phyloP scores from a whole-genome alignment of 2,888 invertebrate genomes.

The Eupithecia exiguata region DNA sequence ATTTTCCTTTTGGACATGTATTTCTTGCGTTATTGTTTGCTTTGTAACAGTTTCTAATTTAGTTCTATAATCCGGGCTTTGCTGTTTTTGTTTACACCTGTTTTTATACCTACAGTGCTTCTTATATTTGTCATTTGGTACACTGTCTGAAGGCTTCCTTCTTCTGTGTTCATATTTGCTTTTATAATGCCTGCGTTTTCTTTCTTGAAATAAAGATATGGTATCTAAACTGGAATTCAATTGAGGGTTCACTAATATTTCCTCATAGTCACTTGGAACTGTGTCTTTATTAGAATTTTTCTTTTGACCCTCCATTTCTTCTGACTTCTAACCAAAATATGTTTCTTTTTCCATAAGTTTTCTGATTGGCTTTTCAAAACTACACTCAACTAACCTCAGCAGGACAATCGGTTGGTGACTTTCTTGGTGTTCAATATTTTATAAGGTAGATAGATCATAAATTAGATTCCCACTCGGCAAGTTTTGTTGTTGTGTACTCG shows the following conservation, averaged over 20 bases:
- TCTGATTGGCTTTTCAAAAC: neutral
- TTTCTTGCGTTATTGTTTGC: conserved; percentile 26
- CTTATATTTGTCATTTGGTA: neutral
- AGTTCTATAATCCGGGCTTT: conserved; percentile 1
- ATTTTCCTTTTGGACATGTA: conserved; percentile 28
- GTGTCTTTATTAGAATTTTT: neutral
- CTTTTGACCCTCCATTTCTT: conserved; percentile 18
- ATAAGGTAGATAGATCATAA: neutral
- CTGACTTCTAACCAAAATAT: conserved; percentile 10
- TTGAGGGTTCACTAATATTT: conserved; percentile 11
- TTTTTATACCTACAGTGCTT: neutral
- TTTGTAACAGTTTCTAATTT: conserved; percentile 12
- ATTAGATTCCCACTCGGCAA: neutral
- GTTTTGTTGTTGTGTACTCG: neutral
- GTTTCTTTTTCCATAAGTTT: neutral
- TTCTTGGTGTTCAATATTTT: neutral
- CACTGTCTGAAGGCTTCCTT: neutral
- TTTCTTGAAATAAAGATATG: neutral
- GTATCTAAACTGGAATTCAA: conserved; percentile 18
- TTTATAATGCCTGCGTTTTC: conserved; percentile 20
- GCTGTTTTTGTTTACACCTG: conserved; percentile 3
- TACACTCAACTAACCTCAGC: neutral
- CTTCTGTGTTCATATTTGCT: conserved; percentile 26
- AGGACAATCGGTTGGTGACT: neutral
- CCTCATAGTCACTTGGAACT: conserved; percentile 18